Percentiles rank a stretch among this genome's conserved stretches.
phyloP scores from a whole-genome alignment of 2,888 invertebrate species.

The Cabera pusaria region DNA sequence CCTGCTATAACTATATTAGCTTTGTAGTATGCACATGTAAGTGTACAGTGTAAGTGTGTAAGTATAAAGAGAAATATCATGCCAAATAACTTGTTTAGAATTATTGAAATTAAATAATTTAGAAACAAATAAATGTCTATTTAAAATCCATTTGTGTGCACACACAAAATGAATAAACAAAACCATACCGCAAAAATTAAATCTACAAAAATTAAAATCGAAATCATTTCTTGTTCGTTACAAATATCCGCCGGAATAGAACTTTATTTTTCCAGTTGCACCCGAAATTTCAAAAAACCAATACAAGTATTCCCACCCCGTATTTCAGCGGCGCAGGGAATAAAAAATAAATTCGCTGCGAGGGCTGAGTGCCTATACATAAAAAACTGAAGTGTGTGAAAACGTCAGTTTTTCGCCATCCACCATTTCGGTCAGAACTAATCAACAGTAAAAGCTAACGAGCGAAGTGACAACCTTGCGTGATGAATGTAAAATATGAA shows the following conservation, averaged over 20 bases:
- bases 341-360: constrained; percentile 20
- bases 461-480: constrained; percentile 36
- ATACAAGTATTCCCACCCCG: constrained; percentile 21
- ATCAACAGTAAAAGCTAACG: constrained; percentile 50
- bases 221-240: constrained; percentile 5
- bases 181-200: constrained; percentile 9
- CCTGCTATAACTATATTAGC: background rate
- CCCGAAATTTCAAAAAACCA: constrained; percentile 20
- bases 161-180: constrained; percentile 1
- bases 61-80: too few species aligned
- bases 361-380: constrained; percentile 11
- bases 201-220: constrained; percentile 12
- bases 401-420: constrained; percentile 29
- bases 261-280: constrained; percentile 18
- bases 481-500: constrained; percentile 36
- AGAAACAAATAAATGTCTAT: too few species aligned
- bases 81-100: too few species aligned
- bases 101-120: too few species aligned
- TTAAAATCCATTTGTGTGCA: too few species aligned
- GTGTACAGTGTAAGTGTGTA: too few species aligned
- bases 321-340: constrained; percentile 16
- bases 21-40: too few species aligned
- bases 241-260: constrained; percentile 4
- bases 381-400: constrained; percentile 21
- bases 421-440: constrained; percentile 42